A percentile compares a stretch with the other conserved stretches of the same genome.
phyloP scores from a whole-genome alignment of 53 echinoderm and acorn worm species.

The Holothuria scabra region DNA sequence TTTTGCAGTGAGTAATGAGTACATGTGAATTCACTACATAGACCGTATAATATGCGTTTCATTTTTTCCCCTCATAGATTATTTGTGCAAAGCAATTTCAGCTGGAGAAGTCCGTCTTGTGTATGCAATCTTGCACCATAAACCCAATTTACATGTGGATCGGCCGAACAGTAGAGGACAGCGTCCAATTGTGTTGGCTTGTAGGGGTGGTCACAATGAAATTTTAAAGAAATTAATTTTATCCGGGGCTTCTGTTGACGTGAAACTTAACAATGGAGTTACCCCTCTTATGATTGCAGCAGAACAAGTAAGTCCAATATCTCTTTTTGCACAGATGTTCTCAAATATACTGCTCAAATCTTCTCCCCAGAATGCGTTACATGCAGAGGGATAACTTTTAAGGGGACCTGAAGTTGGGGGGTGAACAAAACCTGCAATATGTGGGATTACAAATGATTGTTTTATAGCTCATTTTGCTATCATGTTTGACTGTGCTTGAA shows the following conservation, averaged over 20 bases:
- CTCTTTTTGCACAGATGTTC: too few relatives aligned
- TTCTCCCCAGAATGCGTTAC: too few relatives aligned
- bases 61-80: slow-evolving; percentile 51
- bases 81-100: slow-evolving; percentile 79
- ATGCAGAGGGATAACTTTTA: too few relatives aligned
- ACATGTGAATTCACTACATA: not conserved
- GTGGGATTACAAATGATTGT: too few relatives aligned
- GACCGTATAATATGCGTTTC: not conserved
- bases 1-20: too few relatives aligned
- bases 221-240: slow-evolving; percentile 86
- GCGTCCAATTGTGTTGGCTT: slow-evolving; percentile 82
- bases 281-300: slow-evolving; percentile 94
- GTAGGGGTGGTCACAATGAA: slow-evolving; percentile 74
- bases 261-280: slow-evolving; percentile 76
- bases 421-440: too few relatives aligned
- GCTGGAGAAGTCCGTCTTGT: slow-evolving; percentile 75
- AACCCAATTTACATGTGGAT: slow-evolving; percentile 68
- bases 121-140: slow-evolving; percentile 72
- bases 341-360: too few relatives aligned
- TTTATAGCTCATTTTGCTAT: too few relatives aligned
- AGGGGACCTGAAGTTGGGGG: too few relatives aligned
- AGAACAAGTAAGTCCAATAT: slow-evolving; percentile 68
- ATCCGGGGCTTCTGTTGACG: slow-evolving; percentile 82
- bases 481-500: too few relatives aligned
- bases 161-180: slow-evolving; percentile 70